Evolutionary conservation across 2,113 vertebrate species (phyloP), one percentile per base, ranked within the genome.

Genomic region (Brachionichthys hirsutus): DNA sequence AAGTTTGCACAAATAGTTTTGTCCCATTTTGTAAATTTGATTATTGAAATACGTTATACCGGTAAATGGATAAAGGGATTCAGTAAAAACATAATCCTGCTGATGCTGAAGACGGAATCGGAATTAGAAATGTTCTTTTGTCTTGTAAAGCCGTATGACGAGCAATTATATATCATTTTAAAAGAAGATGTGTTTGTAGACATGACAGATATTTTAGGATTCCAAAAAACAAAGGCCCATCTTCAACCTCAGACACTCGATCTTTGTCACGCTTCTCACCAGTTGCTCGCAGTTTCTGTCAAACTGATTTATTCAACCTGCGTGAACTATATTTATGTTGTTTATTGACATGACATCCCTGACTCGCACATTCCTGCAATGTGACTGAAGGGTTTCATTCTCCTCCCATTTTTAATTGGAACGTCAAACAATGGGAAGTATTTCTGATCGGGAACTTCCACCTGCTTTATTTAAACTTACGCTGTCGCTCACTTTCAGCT

Each of bases 321-420:
- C 71, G 34, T 56, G 45, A 77, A 76, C 66, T 67, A 1, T 3
- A 41, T 20, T 56, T 70, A 41, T 66, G 70, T 77, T 67, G 14
- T 76, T 70, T 70, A 67, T 72, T 48, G 73, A 54, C 7, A 34
- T 82, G 67, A 81, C 79, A 76, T 79, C 72, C 74, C 54, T 34
- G 36, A 41, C 68, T 79, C 46, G 70, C 83, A 80, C 86, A 86
- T 82, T 78, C 74, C 62, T 77, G 38, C n/a, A 17, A 42, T 57
- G 40, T 52, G 77, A 61, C 59, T 43, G 0, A 13, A 35, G 9
- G 15, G 17, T 9, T 17, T 52, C 43, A 48, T 62, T 46, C 20
- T 19, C 36, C 34, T 19, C 36, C 34, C 36, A 18, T 30, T 19
- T 56, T 57, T 18, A 14, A 16, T 13, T 48, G 34, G 53, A 35